Base-by-base conservation (phyloP, 2,888 invertebrate genomes). In the Anticlea derivata region DNA sequence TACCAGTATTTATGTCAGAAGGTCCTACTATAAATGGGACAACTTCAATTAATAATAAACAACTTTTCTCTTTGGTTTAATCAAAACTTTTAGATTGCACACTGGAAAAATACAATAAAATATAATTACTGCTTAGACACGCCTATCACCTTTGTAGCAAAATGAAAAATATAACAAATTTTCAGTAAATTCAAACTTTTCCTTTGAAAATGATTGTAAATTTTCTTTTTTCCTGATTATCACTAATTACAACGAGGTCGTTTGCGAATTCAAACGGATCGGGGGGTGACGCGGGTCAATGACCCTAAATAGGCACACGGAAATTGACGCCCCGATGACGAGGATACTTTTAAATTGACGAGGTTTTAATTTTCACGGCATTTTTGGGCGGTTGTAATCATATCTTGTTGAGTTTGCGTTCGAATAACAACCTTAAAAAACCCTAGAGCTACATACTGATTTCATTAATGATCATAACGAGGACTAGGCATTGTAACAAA, bases 231-330 rank as follows among this genome's bases (percentile, higher is more conserved):
- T 53, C 49, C 61, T 78, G 78, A 85, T 83, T 79, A 83, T 85
- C 85, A 81, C 84, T 86, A 86, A 87, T 87, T 87, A 86, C 79
- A 68, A 66, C 55, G 63, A 67, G 74, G 68, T 58, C 73, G 76
- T 80, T 81, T 77, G 73, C 76, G 71, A 78, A 70, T 73, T 67
- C 65, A 68, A 64, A 62, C 60, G 62, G 60, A 61, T 60, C 37
- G 66, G 71, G 70, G 71, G 66, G 69, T 63, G 63, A 58, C 54
- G 72, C 76, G 74, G 86, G 78, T 86, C 86, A 81, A 70, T 75
- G 73, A 80, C 80, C 84, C 69, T 66, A 67, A 77, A 78, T 73
- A 73, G 70, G 64, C 66, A 37, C 47, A 45, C 23, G 53, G 50
- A 37, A 49, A 58, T 39, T 68, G 73, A 67, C 68, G 70, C 72